phyloP scores from a whole-genome alignment of 2,113 vertebrate genomes.

The Meleagris gallopavo region DNA sequence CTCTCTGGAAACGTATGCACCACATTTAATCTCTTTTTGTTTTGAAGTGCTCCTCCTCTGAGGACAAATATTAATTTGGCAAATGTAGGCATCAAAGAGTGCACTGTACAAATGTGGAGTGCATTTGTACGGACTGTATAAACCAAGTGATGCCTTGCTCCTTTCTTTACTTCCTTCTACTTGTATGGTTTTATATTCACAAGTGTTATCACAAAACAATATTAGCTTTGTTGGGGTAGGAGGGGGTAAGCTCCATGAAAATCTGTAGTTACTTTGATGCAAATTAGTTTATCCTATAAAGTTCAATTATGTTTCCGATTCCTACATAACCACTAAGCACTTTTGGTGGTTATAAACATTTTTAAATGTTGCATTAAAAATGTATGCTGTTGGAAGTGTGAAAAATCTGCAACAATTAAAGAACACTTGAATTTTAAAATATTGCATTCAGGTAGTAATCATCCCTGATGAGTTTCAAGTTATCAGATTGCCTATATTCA shows the following conservation, averaged over 20 bases:
- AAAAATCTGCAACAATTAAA: constrained; percentile 54
- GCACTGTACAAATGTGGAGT: neutral
- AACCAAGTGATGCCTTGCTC: neutral
- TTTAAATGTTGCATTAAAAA: constrained; percentile 17
- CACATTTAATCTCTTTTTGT: constrained; percentile 71
- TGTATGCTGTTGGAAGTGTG: constrained; percentile 27
- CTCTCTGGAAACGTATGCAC: constrained; percentile 60
- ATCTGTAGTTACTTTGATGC: constrained; percentile 2
- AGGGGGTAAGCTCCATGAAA: neutral
- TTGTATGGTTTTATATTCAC: neutral
- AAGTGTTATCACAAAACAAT: neutral
- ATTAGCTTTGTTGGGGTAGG: neutral
- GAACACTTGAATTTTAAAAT: constrained; percentile 36
- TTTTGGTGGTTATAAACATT: constrained; percentile 14
- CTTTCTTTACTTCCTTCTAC: neutral
- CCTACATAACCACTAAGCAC: neutral
- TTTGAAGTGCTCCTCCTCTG: constrained; percentile 54
- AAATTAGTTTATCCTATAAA: constrained; percentile 29
- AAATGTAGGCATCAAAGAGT: constrained; percentile 13
- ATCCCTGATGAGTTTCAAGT: neutral
- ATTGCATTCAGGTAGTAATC: neutral
- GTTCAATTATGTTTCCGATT: constrained; percentile 39
- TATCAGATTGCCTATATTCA: neutral
- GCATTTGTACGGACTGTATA: neutral
- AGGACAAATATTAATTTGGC: constrained; percentile 56